Evolutionary conservation across 2,113 vertebrate species (phyloP).

Genomic region (Gallinago paraguaiae): DNA sequence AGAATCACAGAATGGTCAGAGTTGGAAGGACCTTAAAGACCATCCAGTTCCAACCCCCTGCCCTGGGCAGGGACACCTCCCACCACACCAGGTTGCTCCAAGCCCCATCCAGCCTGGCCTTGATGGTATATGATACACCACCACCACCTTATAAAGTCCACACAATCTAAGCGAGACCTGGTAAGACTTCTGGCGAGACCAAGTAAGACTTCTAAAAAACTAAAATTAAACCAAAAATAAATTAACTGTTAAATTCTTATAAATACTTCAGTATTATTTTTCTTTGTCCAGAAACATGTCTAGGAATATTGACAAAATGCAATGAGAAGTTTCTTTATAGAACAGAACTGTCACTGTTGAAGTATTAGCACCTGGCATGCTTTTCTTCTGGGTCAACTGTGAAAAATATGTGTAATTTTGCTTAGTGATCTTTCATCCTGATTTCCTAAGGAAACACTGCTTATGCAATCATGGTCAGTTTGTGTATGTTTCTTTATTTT

Average conservation of each 20-base stretch:
- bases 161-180: background rate
- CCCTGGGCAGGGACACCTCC: too few species aligned
- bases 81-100: too few species aligned
- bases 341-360: background rate
- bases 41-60: too few species aligned
- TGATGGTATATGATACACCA: background rate
- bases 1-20: too few species aligned
- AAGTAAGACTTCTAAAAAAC: background rate
- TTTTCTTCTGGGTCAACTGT: conserved; percentile 17
- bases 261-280: background rate
- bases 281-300: background rate
- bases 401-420: conserved; percentile 22
- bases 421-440: conserved; percentile 7
- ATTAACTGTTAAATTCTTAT: background rate
- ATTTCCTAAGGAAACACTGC: conserved; percentile 47
- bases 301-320: background rate
- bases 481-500: background rate
- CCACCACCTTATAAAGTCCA: background rate
- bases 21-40: too few species aligned
- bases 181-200: too few species aligned
- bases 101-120: too few species aligned
- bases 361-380: background rate
- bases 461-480: background rate
- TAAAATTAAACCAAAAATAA: background rate
- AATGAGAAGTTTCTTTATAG: background rate